Evolutionary conservation across 2,888 invertebrate species (phyloP).

Genomic region (Saturnia pavonia): DNA sequence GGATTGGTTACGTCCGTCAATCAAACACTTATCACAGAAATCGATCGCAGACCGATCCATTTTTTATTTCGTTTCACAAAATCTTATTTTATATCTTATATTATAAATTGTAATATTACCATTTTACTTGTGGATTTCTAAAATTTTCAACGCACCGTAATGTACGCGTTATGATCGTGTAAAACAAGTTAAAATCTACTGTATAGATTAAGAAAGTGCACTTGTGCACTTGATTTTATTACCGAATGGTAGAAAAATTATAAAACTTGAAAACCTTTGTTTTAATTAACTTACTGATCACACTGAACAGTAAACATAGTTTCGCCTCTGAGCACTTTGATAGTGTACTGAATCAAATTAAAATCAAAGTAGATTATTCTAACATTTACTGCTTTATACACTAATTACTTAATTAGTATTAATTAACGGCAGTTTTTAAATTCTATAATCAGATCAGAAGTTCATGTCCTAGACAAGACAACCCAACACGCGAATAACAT

Average conservation of each 20-base stretch:
- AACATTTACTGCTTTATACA: background rate
- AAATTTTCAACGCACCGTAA: background rate
- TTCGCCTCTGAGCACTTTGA: background rate
- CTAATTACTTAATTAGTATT: background rate
- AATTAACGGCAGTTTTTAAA: background rate
- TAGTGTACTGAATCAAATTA: background rate
- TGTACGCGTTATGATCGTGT: background rate
- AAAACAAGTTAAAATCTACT: background rate
- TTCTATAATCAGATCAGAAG: background rate
- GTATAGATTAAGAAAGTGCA: background rate
- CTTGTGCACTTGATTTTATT: background rate
- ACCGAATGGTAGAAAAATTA: background rate
- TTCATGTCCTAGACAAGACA: background rate
- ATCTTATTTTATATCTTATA: background rate
- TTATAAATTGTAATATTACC: background rate
- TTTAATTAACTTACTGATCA: background rate
- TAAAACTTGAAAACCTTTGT: background rate
- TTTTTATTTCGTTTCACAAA: background rate
- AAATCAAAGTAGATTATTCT: background rate
- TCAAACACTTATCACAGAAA: conserved; percentile 25
- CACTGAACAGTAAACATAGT: background rate
- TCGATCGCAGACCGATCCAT: conserved; percentile 6
- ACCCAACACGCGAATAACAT: background rate
- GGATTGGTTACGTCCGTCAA: background rate
- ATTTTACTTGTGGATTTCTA: background rate